Percentiles rank a stretch among this genome's conserved stretches.
These are phyloP conservation scores for Bombus waltoni DNA, from an alignment of 1,140 invertebrate species.

Conservation along the genomic window DNA sequence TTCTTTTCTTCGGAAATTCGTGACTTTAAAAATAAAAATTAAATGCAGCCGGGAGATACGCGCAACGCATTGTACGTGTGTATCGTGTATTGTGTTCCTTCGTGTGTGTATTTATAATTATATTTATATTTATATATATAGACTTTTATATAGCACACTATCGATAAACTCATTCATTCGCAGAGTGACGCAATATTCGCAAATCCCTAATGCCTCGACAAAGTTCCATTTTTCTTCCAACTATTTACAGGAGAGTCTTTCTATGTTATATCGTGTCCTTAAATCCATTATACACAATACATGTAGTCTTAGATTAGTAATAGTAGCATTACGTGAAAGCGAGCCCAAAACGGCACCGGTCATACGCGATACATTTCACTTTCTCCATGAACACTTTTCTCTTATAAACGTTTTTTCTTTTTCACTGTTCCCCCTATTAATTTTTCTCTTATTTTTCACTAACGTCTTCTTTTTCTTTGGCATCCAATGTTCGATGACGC, in stretches of 20 bases:
- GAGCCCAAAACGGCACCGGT: conserved; percentile 55
- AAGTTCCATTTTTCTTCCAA: conserved; percentile 57
- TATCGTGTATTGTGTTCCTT: not conserved
- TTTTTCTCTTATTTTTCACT: not conserved
- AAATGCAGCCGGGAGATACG: conserved; percentile 73
- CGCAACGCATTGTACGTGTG: conserved; percentile 57
- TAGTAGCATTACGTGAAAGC: conserved; percentile 64
- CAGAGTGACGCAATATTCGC: conserved; percentile 75
- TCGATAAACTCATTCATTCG: conserved; percentile 71
- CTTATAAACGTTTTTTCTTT: not conserved
- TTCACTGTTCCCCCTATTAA: not conserved
- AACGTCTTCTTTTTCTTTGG: not conserved
- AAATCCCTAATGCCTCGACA: conserved; percentile 82
- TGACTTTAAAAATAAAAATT: conserved; percentile 64
- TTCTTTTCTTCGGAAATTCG: conserved; percentile 26
- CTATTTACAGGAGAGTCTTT: conserved; percentile 81
- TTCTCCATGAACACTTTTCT: conserved; percentile 14
- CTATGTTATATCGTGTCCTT: conserved; percentile 80
- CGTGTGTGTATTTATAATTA: conserved; percentile 38
- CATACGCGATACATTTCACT: conserved; percentile 25
- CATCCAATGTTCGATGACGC: conserved; percentile 28
- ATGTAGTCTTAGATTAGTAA: conserved; percentile 78
- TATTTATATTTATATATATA: conserved; percentile 45
- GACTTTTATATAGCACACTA: conserved; percentile 52
- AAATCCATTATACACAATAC: conserved; percentile 82